Base-by-base conservation (phyloP, 1,140 invertebrate genomes). In the Zaprionus ghesquierei region DNA sequence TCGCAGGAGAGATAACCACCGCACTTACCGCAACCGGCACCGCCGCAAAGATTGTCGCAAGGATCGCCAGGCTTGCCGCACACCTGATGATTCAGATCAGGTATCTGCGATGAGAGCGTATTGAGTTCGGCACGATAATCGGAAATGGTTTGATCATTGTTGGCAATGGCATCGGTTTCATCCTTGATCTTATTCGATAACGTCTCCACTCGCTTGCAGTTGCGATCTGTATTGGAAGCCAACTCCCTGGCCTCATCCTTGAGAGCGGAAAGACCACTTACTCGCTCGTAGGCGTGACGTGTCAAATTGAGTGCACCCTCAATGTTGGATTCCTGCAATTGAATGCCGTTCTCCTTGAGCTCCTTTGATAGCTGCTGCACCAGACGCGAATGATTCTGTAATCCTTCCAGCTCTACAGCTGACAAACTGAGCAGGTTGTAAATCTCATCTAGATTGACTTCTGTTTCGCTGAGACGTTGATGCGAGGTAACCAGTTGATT, bases 241-340 rank as follows among this genome's bases (percentile, higher is more conserved):
- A 95, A 93, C 44, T 94, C 94, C 64, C 93, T 93, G 92, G 97
- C 93, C 77, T 96, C 94, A 92, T 94, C 92, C 93, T 94, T 80
- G 93, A 96, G 81, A 92, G 95, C 89, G 2, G 86, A 69, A 46
- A 92, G 66, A 27, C 74, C 75, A 53, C 73, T 77, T 0, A 92
- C 91, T 93, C 94, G 89, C 94, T 95, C 92, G 95, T 97, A 94
- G 94, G 96, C 94, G 75, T 94, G 93, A 23, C 96, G 94, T 0
- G 98, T 99, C 3, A 99, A 94, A 90, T 97, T 98, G 46, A 98
- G 93, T 2, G 98, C 98, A 49, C 98, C 98, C 93, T 98, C 97
- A 35, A 99, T 96, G 92, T 99, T 98, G 4, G 96, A 96, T 93
- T 99, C 98, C 92, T 99, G 97, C 25, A 99, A 93, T 85, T 96